Conservation (phyloP, 2,797 vertebrate species). For the Stomatorhinus walkeri region DNA sequence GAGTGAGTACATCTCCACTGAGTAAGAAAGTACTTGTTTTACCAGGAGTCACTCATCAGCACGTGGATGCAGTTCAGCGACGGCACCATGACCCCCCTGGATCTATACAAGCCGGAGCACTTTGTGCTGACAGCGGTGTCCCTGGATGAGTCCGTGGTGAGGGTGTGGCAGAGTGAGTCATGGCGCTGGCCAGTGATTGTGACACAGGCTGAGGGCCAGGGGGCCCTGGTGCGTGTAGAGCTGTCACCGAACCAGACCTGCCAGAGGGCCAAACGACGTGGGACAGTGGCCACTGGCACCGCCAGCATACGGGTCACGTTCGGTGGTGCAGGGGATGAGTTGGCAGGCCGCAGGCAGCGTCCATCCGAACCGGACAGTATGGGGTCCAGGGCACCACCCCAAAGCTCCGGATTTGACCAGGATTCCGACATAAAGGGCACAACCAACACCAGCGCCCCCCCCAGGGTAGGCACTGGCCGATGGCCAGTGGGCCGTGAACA, state of each 20-base stretch:
- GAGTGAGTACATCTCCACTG: neutral
- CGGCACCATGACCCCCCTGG: slow-evolving; percentile 78
- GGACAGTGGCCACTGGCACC: slow-evolving; percentile 67
- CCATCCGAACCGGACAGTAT: slow-evolving; percentile 26
- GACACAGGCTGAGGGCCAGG: slow-evolving; percentile 82
- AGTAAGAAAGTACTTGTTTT: slow-evolving; percentile 18
- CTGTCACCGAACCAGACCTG: slow-evolving; percentile 73
- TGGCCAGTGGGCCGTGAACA: slow-evolving; percentile 60
- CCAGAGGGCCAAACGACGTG: slow-evolving; percentile 75
- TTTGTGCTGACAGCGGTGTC: slow-evolving; percentile 74
- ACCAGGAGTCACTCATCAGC: slow-evolving; percentile 83
- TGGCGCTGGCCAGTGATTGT: slow-evolving; percentile 69
- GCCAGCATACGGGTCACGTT: slow-evolving; percentile 71
- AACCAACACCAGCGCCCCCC: slow-evolving; percentile 67
- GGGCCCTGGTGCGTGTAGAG: slow-evolving; percentile 75
- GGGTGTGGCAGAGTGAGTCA: slow-evolving; percentile 45
- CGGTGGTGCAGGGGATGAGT: slow-evolving; percentile 47
- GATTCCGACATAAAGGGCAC: slow-evolving; percentile 65
- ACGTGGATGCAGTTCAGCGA: slow-evolving; percentile 94
- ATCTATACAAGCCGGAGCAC: slow-evolving; percentile 78
- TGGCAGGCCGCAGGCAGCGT: slow-evolving; percentile 65
- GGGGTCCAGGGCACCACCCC: slow-evolving; percentile 56
- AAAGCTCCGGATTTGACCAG: slow-evolving; percentile 61
- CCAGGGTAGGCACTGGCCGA: slow-evolving; percentile 55
- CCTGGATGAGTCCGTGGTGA: slow-evolving; percentile 70